Evolutionary conservation across 2,113 vertebrate genomes (phyloP), one percentile per base, ranked within the genome.

Genomic region (Xenopus borealis): DNA sequence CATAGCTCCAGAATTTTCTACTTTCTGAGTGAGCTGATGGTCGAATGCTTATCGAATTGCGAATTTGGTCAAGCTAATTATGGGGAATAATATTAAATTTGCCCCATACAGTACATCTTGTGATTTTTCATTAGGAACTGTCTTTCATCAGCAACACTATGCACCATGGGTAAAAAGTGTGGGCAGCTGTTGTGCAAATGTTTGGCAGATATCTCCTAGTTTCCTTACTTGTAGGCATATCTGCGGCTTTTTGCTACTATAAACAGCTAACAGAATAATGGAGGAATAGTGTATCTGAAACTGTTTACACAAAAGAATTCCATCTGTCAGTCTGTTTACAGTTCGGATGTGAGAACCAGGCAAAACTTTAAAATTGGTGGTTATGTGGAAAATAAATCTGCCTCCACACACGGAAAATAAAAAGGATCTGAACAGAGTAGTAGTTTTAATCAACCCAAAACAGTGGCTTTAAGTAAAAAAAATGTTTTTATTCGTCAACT

Each of bases 301-400:
- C 75, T 86, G 85, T 90, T 89, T 89, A 88, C 82, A 85, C 83
- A 82, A 84, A 90, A 85, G 86, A 80, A 89, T 89, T 90, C 87
- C 86, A 86, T 88, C 85, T 87, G 87, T 89, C 87, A 87, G 81
- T 88, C 79, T 89, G 86, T 90, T 91, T 91, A 89, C 83, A 85
- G 84, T 87, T 87, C 87, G 85, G 82, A 88, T 85, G 82, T 82
- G 85, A 88, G 85, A 85, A 82, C 81, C 86, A 82, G 81, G 85
- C 80, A 83, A 88, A 89, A 87, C 78, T 82, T 86, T 86, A 82
- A 81, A 84, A 86, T 75, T 81, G 86, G 81, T 81, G 75, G 76
- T 82, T 73, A 2, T 0, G 79, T 47, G 40, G 73, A 83, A 27
- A 27, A 27, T 2, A 27, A 85, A 79, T 72, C 55, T 59, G 58